Evolutionary conservation across 2,888 invertebrate genomes (phyloP).

Genomic region (Spatulosminthurus flaviceps): DNA sequence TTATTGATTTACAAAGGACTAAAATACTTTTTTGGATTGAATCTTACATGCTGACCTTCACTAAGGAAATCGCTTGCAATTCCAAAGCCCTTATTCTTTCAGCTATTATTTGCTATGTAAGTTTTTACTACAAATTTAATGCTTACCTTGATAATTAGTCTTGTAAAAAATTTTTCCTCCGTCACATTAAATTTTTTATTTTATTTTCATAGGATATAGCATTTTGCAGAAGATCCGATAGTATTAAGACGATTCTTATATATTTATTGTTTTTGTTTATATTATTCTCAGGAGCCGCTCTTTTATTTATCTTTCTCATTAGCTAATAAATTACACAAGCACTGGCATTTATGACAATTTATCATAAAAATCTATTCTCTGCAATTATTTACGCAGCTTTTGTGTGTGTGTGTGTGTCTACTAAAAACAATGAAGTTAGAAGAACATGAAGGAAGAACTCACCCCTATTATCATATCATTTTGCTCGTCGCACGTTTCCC

Average conservation of each 20-base stretch:
- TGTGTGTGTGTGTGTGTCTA: no score
- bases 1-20: constrained; percentile 32
- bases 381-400: no score
- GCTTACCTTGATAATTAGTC: not conserved
- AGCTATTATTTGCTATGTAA: constrained; percentile 27
- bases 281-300: not conserved
- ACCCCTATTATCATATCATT: constrained; percentile 57
- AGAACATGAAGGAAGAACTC: constrained; percentile 33
- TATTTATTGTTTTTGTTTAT: constrained; percentile 13
- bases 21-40: not conserved
- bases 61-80: constrained; percentile 5
- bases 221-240: constrained; percentile 6
- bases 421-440: no score
- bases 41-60: constrained; percentile 35
- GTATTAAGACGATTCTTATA: not conserved
- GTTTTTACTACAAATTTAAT: not conserved
- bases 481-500: constrained; percentile 65
- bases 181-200: not conserved
- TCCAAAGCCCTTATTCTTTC: constrained; percentile 32
- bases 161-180: not conserved
- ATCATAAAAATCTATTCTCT: not conserved
- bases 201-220: constrained; percentile 21
- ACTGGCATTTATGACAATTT: no score
- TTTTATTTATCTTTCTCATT: not conserved
- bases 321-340: no score